Evolutionary conservation across 2,797 vertebrate genomes (phyloP).

Genomic region (Natrix natrix): DNA sequence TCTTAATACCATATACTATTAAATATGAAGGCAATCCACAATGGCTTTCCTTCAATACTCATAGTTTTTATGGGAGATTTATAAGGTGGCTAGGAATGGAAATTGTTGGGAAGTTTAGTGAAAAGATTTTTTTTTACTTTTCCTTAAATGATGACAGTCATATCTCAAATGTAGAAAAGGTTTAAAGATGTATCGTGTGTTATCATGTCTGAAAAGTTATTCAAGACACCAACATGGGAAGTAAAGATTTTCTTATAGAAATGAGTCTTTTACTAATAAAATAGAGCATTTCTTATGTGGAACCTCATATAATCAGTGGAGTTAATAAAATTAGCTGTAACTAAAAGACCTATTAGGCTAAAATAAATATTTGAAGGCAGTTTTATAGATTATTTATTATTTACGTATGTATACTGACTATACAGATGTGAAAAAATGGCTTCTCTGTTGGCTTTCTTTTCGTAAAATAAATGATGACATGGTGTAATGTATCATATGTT

Average conservation of each 20-base stretch:
- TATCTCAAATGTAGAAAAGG: neutral
- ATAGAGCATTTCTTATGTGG: neutral
- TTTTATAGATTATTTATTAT: neutral
- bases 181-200: neutral
- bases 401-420: neutral
- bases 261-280: neutral
- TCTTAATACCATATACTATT: neutral
- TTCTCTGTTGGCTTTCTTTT: neutral
- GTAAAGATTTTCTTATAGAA: neutral
- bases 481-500: neutral
- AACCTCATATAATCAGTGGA: neutral
- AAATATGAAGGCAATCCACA: neutral
- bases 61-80: neutral
- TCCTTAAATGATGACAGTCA: neutral
- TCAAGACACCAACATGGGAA: neutral
- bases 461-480: neutral
- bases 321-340: neutral
- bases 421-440: neutral
- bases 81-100: neutral
- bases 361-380: neutral
- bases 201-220: neutral
- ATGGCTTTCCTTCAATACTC: neutral
- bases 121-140: neutral
- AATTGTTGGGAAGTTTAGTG: neutral
- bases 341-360: neutral